Evolutionary conservation across 2,888 invertebrate species (phyloP).

Genomic region (Perizoma flavofasciatum): DNA sequence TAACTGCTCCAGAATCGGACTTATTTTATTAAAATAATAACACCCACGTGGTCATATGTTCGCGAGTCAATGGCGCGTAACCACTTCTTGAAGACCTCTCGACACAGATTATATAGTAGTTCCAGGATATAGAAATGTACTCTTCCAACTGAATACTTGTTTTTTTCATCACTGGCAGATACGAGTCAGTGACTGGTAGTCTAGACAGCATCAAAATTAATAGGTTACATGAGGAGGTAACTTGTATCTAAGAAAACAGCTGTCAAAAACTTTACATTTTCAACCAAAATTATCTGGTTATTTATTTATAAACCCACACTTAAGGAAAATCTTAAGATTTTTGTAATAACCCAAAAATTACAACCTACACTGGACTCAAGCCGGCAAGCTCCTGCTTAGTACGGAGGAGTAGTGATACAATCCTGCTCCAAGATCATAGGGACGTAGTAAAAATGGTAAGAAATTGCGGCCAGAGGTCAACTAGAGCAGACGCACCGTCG

Average conservation of each 20-base stretch:
- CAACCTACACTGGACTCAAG: background rate
- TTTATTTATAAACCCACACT: no score
- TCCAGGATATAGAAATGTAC: background rate
- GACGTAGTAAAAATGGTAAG: constrained; percentile 37
- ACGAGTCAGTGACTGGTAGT: no score
- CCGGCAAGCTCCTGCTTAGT: background rate
- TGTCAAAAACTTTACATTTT: no score
- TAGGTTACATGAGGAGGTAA: no score
- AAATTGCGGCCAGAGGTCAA: constrained; percentile 49
- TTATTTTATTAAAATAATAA: constrained; percentile 66
- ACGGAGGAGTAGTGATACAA: constrained; percentile 6
- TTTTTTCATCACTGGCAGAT: no score
- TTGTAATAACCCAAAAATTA: no score
- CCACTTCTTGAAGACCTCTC: constrained; percentile 29
- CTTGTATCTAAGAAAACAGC: no score
- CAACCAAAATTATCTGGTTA: no score
- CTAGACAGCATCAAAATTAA: no score
- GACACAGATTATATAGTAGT: constrained; percentile 6
- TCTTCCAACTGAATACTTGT: background rate
- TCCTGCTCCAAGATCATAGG: constrained; percentile 19
- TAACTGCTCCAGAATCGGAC: constrained; percentile 48
- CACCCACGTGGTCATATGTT: constrained; percentile 66
- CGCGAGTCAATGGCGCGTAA: constrained; percentile 58
- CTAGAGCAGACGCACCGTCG: constrained; percentile 49
- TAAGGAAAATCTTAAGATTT: no score